Evolutionary conservation across 2,797 vertebrate genomes (phyloP).

Genomic region (Peromyscus eremicus): DNA sequence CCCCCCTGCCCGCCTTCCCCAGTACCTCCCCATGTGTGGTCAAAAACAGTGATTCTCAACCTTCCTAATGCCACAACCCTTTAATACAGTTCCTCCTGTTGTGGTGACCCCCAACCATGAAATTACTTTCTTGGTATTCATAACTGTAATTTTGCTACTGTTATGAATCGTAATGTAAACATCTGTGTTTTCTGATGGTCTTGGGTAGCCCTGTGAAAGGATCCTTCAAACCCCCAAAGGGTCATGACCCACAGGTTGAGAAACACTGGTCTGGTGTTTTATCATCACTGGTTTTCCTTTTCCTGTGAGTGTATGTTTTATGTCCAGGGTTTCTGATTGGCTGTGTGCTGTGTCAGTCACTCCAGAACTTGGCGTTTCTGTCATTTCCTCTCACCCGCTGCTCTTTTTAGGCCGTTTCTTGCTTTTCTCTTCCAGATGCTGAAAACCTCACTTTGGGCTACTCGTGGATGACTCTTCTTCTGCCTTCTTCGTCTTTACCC

Average conservation of each 20-base stretch:
- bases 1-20: fast-evolving
- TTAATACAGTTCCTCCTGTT: neutral
- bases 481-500: too few species aligned
- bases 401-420: neutral
- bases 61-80: neutral
- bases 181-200: neutral
- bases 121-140: neutral
- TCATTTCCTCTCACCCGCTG: neutral
- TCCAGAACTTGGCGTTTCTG: neutral
- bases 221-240: neutral
- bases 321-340: neutral
- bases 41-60: neutral
- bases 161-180: neutral
- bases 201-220: neutral
- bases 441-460: too few species aligned
- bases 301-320: fast-evolving
- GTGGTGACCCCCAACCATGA: neutral
- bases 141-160: neutral
- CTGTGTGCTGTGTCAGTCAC: neutral
- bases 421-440: neutral
- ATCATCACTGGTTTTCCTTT: too few species aligned
- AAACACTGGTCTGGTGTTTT: neutral
- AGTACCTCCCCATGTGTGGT: neutral
- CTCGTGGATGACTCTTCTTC: neutral
- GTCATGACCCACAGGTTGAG: neutral